Evolutionary conservation across 2,113 vertebrate genomes (phyloP).

Genomic region (Cavia aperea): DNA sequence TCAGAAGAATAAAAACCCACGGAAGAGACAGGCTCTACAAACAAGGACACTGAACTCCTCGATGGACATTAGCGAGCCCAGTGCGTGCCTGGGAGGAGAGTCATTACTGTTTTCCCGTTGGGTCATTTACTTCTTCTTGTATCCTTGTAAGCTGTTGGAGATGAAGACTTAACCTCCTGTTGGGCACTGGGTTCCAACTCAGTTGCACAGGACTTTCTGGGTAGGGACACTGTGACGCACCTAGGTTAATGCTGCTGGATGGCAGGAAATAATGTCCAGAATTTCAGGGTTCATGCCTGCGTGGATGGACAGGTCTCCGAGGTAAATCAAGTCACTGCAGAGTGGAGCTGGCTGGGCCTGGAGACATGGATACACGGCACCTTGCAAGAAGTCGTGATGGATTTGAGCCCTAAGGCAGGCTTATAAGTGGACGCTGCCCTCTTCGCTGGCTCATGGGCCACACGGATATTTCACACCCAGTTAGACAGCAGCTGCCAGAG

Average conservation of each 20-base stretch:
- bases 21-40: neutral
- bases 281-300: neutral
- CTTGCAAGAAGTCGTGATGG: neutral
- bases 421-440: neutral
- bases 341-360: neutral
- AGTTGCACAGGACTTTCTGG: neutral
- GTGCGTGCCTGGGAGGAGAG: neutral
- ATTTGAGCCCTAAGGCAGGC: neutral
- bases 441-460: neutral
- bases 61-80: neutral
- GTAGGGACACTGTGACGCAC: neutral
- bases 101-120: neutral
- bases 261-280: no score
- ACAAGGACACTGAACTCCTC: neutral
- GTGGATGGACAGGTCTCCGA: neutral
- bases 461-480: neutral
- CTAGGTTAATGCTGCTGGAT: neutral
- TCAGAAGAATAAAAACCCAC: neutral
- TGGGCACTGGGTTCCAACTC: neutral
- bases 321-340: neutral
- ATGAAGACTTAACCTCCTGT: neutral
- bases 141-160: neutral
- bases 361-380: neutral
- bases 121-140: neutral
- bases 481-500: neutral